Base-by-base conservation (phyloP, 2,888 invertebrate species). In the Myopa testacea region DNA sequence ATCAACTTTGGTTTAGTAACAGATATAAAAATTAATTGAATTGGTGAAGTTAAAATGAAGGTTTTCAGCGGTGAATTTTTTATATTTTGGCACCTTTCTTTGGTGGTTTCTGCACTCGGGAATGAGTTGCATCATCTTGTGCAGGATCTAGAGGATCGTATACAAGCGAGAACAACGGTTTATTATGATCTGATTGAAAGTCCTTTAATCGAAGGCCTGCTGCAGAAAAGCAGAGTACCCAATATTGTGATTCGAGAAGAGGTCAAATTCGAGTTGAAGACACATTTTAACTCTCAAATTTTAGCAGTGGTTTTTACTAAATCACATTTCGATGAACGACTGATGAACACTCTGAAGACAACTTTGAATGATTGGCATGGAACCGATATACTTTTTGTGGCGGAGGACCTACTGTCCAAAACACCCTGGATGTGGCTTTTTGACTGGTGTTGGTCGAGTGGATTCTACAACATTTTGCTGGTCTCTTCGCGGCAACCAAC, bases 361-460 rank as follows among this genome's bases (percentile, higher is more conserved):
- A 40, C 37, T 26, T 0, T 37, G 58, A 71, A 62, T 34, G 38
- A 68, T 34, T 78, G 71, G 75, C 37, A 67, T 4, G n/a, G 50
- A 19, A 58, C 67, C 5, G 62, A 78, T 76, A 50, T 78, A 10
- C 37, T 78, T 26, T 78, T 72, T 38, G 50, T 78, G 10, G 62
- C n/a, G 16, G 19, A 65, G 6, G 16, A 52, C 0, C 50, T 50
- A 4, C 50, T 1, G 19, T 4, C 10, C 4, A 10, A n/a, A n/a
- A 26, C 45, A 34, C 12, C 16, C 19, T 69, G 69, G 69, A n/a
- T n/a, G 10, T 71, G 62, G 2, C 76, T 80, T 6, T 70, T 80
- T 65, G 34, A 58, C 16, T 50, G 40, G 40, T 55, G 63, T 45
- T 78, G 78, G 78, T 7, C 52, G 14, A 65, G 71, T 12, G 75